Evolutionary conservation across 2,113 vertebrate genomes (phyloP), one percentile per base, ranked within the genome.

Genomic region (Macrotis lagotis): DNA sequence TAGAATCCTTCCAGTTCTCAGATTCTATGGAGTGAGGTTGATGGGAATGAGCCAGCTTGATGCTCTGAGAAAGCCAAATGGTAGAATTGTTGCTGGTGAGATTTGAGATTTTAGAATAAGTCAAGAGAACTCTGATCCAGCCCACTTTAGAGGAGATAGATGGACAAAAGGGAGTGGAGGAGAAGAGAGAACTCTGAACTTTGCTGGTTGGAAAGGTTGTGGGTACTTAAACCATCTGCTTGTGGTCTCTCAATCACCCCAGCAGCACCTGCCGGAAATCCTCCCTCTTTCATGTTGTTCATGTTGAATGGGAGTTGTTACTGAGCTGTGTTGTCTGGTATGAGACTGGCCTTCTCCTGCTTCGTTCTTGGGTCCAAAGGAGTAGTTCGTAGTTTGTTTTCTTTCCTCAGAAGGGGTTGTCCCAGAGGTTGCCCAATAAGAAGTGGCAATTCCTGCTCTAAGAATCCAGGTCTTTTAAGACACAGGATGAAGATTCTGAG

Each of bases 141-240:
- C 26, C 14, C 49, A 44, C 6, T 19, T 83, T 44, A 24, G 16
- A 24, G 16, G 66, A 22, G n/a, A n/a, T 83, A 44, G 19, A 83
- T 83, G 66, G n/a, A 44, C n/a, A 44, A 19, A 37, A 48, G 51
- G 48, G 91, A 47, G 44, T 14, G 6, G 48, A 26, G 37, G 6
- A 28, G n/a, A 44, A 16, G 31, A 19, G 51, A 44, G 44, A 44
- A 44, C 19, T 55, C 92, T 52, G 59, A 59, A 16, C 48, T 10
- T 83, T 0, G 7, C 52, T 1, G 0, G 0, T 5, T 19, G 2
- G n/a, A 83, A 83, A n/a, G 28, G 59, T 53, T 19, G 24, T 48
- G 66, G 66, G 66, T 44, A 83, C 66, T 83, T 44, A 83, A 83
- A 44, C n/a, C 66, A 44, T 44, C n/a, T 83, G 66, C 44, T 44